Base-by-base conservation (phyloP, 1,140 invertebrate species). In the Drosophila melanica region DNA sequence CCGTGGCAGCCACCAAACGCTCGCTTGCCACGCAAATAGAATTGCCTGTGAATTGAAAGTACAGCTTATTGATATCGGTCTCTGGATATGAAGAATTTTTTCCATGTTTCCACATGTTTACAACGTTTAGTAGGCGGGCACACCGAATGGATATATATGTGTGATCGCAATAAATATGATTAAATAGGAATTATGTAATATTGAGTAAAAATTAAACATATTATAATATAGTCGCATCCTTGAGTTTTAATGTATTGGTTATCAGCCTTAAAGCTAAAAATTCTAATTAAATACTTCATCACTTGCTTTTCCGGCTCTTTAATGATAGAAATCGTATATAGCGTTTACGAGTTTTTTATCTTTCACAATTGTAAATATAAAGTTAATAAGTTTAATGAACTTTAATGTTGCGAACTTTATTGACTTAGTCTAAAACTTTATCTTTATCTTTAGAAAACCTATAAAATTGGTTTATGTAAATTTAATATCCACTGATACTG, bases 21-120 rank as follows among this genome's bases (percentile, higher is more conserved):
- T 92, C 90, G 57, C 90, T 92, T 16, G 90, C 86, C 66, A 92
- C 90, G 70, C 90, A 92, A 55, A 92, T 90, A 9, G 90, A 92
- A 66, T 92, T 92, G 50, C 90, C 90, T 92, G 79, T 39, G 50
- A 66, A 89, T 30, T 9, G 16, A 57, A 30, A 53, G 55, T 39
- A n/a, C 10, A 27, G 10, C 27, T 16, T 9, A 10, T 27, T 51
- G 3, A 35, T 37, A 20, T 53, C 12, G 4, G 2, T 10, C 12
- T n/a, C 23, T 14, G 11, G n/a, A 9, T 30, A 48, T 27, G 2
- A 47, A 0, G n/a, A 57, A 14, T n/a, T 33, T 44, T 6, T 6
- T 12, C 8, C 2, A 45, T 27, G 5, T 23, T 9, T 33, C 23
- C 41, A 58, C 23, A 58, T 30, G 23, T 67, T 48, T 75, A 82